Conservation (phyloP, 2,113 vertebrate species). For the Heterotilapia buettikoferi region DNA sequence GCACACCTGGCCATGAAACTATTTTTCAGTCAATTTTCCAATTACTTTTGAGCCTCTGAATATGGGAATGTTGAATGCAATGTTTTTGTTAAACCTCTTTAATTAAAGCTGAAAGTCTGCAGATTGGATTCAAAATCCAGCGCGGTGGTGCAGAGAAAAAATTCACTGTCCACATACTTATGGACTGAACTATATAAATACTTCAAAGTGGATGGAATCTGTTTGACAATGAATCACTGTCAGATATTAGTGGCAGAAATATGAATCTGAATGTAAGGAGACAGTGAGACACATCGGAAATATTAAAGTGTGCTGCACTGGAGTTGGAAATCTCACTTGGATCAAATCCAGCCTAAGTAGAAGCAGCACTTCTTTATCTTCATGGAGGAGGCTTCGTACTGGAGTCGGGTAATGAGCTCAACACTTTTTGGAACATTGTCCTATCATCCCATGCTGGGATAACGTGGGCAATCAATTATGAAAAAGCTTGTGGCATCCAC, state of each 20-base stretch:
- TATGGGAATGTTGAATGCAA: neutral
- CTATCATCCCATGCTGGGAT: neutral
- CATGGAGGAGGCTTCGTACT: neutral
- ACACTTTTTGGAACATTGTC: neutral
- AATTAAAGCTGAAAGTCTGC: neutral
- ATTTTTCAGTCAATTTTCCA: neutral
- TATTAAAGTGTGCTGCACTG: neutral
- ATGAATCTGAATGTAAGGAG: neutral
- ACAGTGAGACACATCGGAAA: neutral
- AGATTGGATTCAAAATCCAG: neutral
- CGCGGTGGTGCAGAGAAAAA: rapidly evolving
- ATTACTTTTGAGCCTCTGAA: neutral
- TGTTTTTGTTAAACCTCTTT: neutral
- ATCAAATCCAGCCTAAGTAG: neutral
- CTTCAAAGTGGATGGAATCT: rapidly evolving
- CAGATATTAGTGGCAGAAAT: neutral
- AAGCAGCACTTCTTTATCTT: neutral
- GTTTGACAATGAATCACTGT: neutral
- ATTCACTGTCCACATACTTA: rapidly evolving
- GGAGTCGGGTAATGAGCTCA: neutral
- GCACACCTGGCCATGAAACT: rapidly evolving
- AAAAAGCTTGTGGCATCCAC: neutral
- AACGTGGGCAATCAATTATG: neutral
- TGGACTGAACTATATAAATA: neutral
- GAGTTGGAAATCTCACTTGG: neutral